These are phyloP conservation scores for Panagrolaimus sp. DNA, from an alignment of 1,140 invertebrate species.

Conservation along the genomic window DNA sequence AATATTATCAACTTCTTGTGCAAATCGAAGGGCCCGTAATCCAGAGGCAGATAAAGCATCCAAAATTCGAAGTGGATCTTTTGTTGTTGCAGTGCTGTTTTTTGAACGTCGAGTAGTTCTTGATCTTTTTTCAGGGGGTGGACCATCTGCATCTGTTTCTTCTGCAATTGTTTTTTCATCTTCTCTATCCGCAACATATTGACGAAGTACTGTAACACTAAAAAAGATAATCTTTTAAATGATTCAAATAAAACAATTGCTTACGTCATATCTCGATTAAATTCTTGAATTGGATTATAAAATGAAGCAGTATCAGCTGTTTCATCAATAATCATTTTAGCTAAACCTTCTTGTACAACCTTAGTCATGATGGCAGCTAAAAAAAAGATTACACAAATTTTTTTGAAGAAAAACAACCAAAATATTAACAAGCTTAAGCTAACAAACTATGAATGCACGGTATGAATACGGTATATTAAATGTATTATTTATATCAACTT, in stretches of 20 bases:
- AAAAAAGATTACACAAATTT: too few species aligned
- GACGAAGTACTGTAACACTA: background rate
- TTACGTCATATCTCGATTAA: slow-evolving; percentile 57
- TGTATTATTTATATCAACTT: too few species aligned
- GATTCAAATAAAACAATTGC: background rate
- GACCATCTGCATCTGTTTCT: background rate
- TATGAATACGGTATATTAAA: too few species aligned
- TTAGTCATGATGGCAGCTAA: background rate
- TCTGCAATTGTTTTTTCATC: background rate
- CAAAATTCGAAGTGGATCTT: slow-evolving; percentile 64
- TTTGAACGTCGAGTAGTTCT: slow-evolving; percentile 8
- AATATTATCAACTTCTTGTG: slow-evolving; percentile 79
- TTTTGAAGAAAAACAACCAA: too few species aligned
- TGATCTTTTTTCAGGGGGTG: slow-evolving; percentile 38
- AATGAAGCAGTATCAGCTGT: slow-evolving; percentile 29
- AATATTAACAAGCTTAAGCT: too few species aligned
- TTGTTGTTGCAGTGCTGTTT: slow-evolving; percentile 16
- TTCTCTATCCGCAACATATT: background rate
- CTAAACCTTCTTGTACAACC: background rate
- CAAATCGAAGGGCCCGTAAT: slow-evolving; percentile 87
- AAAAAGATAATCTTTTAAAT: background rate
- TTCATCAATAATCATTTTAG: background rate
- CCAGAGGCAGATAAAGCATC: slow-evolving; percentile 93
- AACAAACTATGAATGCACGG: too few species aligned
- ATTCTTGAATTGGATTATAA: slow-evolving; percentile 58